A percentile compares a stretch with the other conserved stretches of the same genome.
Conservation (phyloP, 2,113 vertebrate species). For the Willisornis vidua region DNA sequence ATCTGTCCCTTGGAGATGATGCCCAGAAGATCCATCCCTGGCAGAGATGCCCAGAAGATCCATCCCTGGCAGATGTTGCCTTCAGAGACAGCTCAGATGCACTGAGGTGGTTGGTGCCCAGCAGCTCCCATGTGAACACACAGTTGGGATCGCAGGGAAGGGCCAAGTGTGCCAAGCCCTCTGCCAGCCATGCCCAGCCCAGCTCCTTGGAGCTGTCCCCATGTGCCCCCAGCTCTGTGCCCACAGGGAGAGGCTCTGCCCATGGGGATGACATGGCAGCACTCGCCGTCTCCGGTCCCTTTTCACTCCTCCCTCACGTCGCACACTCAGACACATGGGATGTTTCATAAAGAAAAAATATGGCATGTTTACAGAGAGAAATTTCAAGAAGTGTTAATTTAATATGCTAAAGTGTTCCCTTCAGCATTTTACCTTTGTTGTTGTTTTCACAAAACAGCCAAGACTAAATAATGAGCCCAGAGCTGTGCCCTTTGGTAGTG, state of each 20-base stretch:
- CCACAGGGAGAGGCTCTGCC: neutral
- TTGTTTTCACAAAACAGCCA: constrained; percentile 85
- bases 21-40: neutral
- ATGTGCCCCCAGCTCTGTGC: rapidly evolving
- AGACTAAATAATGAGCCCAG: constrained; percentile 94
- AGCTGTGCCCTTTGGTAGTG: constrained; percentile 96
- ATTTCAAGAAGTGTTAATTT: constrained; percentile 85
- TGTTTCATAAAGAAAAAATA: constrained; percentile 78
- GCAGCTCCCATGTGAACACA: rapidly evolving
- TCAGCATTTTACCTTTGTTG: constrained; percentile 83
- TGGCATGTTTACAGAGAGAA: constrained; percentile 80
- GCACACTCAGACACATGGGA: constrained; percentile 32
- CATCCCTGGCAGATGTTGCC: neutral
- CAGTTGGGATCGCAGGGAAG: rapidly evolving
- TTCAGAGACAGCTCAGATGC: neutral
- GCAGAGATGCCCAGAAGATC: neutral
- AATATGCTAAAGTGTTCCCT: constrained; percentile 83
- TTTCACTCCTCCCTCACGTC: constrained; percentile 28
- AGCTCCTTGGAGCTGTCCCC: neutral
- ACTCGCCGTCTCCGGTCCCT: neutral
- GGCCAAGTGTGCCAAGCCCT: rapidly evolving
- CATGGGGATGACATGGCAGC: neutral
- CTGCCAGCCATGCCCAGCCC: rapidly evolving
- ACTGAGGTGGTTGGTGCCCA: rapidly evolving
- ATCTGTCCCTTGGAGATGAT: neutral